These are phyloP conservation scores for Holocentrus rufus DNA, from an alignment of 2,797 vertebrate genomes.

Conservation along the genomic window DNA sequence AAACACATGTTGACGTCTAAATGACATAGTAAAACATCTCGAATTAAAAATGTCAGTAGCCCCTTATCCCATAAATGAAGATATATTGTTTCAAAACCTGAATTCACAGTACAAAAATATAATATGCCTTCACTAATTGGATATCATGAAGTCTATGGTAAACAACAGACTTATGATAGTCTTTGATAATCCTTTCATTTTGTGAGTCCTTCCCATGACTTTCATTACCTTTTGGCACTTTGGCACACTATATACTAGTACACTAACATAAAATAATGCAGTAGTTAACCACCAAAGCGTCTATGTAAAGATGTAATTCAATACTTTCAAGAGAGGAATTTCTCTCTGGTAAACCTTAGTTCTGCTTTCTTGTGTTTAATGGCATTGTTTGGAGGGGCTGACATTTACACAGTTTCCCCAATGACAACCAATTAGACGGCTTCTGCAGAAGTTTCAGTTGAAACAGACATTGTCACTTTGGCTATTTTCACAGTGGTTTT, in stretches of 20 bases:
- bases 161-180: slow-evolving; percentile 70
- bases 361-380: slow-evolving; percentile 56
- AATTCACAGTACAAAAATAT: slow-evolving; percentile 88
- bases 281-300: slow-evolving; percentile 61
- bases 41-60: slow-evolving; percentile 84
- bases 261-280: slow-evolving; percentile 64
- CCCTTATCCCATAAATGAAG: slow-evolving; percentile 87
- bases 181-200: slow-evolving; percentile 62
- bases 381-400: slow-evolving; percentile 63
- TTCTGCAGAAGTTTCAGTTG: slow-evolving; percentile 98
- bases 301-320: slow-evolving; percentile 63
- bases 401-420: slow-evolving; percentile 60
- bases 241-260: slow-evolving; percentile 74
- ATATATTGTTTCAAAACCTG: slow-evolving; percentile 83
- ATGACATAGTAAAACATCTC: slow-evolving; percentile 78
- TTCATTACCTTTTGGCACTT: slow-evolving; percentile 83
- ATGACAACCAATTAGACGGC: slow-evolving; percentile 82
- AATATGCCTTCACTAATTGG: slow-evolving; percentile 80
- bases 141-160: slow-evolving; percentile 71
- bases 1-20: slow-evolving; percentile 73
- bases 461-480: slow-evolving; percentile 99
- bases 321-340: slow-evolving; percentile 50
- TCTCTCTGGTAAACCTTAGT: slow-evolving; percentile 36
- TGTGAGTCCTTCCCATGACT: slow-evolving; percentile 62
- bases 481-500: slow-evolving; percentile 99